These are phyloP conservation scores for Palythoa heliodiscus DNA, from an alignment of 92 coral and sea anemone genomes.

Conservation along the genomic window DNA sequence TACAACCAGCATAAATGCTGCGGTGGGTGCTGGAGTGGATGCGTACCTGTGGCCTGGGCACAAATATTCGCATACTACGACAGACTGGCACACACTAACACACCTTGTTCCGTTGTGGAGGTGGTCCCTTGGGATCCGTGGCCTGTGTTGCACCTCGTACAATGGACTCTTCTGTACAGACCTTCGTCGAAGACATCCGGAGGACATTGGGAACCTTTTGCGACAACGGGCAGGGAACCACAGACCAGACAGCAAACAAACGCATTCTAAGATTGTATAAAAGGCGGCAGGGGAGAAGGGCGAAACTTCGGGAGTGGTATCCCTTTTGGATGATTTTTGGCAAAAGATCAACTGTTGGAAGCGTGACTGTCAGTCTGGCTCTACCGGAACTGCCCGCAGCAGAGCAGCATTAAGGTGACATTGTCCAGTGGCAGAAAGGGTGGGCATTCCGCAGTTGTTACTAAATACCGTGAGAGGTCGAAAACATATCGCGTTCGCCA, in stretches of 20 bases:
- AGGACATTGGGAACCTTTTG: slow-evolving; percentile 55
- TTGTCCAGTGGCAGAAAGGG: not conserved
- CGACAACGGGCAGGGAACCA: slow-evolving; percentile 44
- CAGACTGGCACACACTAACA: no score
- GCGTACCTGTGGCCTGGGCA: no score
- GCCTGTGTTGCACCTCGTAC: slow-evolving; percentile 6
- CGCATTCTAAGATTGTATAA: slow-evolving; percentile 35
- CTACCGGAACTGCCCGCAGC: no score
- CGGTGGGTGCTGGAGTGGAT: no score
- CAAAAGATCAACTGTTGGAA: no score
- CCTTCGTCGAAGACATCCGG: no score
- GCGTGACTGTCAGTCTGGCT: no score
- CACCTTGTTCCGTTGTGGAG: slow-evolving; percentile 11
- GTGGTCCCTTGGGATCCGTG: not conserved
- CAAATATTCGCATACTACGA: no score
- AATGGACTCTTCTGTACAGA: slow-evolving; percentile 8
- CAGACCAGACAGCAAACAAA: not conserved
- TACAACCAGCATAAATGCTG: no score
- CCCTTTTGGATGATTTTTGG: not conserved
- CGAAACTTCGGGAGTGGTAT: slow-evolving; percentile 14
- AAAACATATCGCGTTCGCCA: not conserved
- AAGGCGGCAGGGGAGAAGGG: slow-evolving; percentile 36
- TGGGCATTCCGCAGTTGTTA: slow-evolving; percentile 41
- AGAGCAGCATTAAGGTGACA: not conserved
- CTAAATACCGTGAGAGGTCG: slow-evolving; percentile 31